A percentile compares a stretch with the other conserved stretches of the same genome.
Evolutionary conservation across 2,888 invertebrate species (phyloP).

Genomic region (Macrophya annulata): DNA sequence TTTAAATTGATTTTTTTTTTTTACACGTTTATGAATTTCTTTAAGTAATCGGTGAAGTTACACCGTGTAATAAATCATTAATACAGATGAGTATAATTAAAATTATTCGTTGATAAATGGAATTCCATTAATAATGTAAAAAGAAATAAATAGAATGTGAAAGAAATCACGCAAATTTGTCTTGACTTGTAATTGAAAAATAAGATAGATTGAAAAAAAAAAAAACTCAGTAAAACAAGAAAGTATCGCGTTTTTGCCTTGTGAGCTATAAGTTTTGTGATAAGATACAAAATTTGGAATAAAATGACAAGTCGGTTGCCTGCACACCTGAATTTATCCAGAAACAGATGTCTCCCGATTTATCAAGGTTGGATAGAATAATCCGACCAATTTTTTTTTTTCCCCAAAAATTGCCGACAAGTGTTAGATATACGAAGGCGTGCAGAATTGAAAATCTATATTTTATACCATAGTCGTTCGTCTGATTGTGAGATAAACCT

Average conservation of each 20-base stretch:
- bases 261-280: neutral
- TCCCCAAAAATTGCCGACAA: conserved; percentile 19
- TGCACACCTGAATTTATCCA: neutral
- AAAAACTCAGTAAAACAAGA: too few species aligned
- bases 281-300: neutral
- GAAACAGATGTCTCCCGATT: conserved; percentile 10
- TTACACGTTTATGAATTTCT: neutral
- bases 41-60: neutral
- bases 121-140: neutral
- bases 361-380: conserved; percentile 1
- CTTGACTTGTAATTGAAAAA: too few species aligned
- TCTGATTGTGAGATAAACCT: neutral
- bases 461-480: neutral
- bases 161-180: too few species aligned
- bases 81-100: neutral
- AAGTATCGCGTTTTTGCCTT: neutral
- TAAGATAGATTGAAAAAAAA: too few species aligned
- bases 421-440: neutral
- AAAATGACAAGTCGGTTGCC: neutral
- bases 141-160: too few species aligned
- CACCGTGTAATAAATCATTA: neutral
- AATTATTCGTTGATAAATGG: neutral
- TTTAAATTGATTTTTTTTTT: conserved; percentile 1
- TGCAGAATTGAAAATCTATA: conserved; percentile 46
- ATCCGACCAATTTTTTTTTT: conserved; percentile 11